Conservation (phyloP, 2,888 invertebrate genomes). For the Holacanthella duospinosa region DNA sequence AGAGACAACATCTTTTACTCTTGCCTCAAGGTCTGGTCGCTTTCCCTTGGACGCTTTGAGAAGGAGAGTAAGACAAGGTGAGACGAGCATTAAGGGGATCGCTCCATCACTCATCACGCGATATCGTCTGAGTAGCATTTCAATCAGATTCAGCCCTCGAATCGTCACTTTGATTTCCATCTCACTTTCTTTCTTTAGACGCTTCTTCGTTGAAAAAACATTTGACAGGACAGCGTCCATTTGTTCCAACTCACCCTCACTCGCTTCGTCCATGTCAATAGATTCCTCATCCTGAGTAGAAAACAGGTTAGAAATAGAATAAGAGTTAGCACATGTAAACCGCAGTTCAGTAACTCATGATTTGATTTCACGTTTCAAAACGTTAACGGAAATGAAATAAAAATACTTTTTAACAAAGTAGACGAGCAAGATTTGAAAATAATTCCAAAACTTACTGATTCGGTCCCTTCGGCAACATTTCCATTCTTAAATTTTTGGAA, state of each 20-base stretch:
- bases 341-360: background rate
- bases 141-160: constrained; percentile 19
- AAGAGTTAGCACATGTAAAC: background rate
- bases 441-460: no score
- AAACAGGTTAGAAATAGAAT: background rate
- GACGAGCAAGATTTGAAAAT: no score
- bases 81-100: constrained; percentile 23
- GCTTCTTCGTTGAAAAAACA: constrained; percentile 29
- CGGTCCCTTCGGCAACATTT: no score
- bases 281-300: constrained; percentile 22
- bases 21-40: background rate
- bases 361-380: no score
- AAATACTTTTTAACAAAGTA: no score
- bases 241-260: constrained; percentile 23
- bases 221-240: constrained; percentile 28
- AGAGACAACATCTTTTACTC: background rate
- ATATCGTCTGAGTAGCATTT: constrained; percentile 15
- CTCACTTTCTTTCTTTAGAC: constrained; percentile 17
- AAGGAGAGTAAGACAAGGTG: constrained; percentile 11
- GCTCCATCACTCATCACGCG: constrained; percentile 18
- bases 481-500: no score
- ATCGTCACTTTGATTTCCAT: constrained; percentile 13
- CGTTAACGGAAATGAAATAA: no score
- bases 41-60: background rate
- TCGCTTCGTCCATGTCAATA: constrained; percentile 28